These are phyloP conservation scores for Streptopelia turtur DNA, from an alignment of 2,797 vertebrate genomes.

Conservation along the genomic window DNA sequence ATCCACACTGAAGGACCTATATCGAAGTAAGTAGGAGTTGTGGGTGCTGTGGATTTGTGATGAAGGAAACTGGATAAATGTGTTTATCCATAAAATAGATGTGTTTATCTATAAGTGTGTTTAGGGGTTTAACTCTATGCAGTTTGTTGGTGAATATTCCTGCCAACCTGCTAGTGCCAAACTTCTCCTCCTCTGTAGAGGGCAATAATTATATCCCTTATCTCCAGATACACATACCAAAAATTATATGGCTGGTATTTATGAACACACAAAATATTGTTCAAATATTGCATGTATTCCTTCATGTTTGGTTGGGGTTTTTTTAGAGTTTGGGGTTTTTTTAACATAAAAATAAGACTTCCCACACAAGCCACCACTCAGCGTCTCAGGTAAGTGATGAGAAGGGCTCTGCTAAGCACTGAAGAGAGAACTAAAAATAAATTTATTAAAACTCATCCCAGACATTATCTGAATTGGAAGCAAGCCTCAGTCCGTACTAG, in stretches of 20 bases:
- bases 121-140: neutral
- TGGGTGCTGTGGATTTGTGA: neutral
- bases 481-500: neutral
- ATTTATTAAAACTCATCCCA: neutral
- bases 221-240: neutral
- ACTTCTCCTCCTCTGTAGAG: neutral
- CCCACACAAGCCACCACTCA: neutral
- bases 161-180: neutral
- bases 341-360: neutral
- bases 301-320: neutral
- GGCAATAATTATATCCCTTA: neutral
- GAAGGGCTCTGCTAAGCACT: neutral
- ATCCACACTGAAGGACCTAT: neutral
- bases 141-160: neutral
- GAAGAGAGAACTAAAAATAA: neutral
- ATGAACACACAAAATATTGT: neutral
- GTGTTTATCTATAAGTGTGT: neutral
- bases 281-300: neutral
- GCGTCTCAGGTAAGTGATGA: neutral
- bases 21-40: neutral
- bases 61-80: neutral
- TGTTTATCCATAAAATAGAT: too few relatives aligned
- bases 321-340: too few relatives aligned
- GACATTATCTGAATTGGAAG: neutral
- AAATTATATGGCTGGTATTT: neutral